Conservation (phyloP, 1,140 invertebrate genomes). For the Gyrodactylus salaris region DNA sequence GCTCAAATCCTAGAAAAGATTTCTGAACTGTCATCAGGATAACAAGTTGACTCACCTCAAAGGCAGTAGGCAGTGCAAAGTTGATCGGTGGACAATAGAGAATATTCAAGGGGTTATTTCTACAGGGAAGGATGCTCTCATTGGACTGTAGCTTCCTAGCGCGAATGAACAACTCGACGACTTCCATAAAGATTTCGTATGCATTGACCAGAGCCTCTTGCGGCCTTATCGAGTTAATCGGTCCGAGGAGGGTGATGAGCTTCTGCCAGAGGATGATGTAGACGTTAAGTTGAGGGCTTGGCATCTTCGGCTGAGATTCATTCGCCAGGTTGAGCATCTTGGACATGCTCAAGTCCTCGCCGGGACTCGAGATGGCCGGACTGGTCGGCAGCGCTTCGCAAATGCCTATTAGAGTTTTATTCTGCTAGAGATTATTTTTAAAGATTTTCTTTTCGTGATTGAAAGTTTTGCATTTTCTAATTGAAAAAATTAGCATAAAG, state of each 20-base stretch:
- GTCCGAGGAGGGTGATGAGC: background rate
- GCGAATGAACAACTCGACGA: background rate
- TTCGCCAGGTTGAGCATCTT: background rate
- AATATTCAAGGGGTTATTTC: background rate
- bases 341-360: background rate
- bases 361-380: background rate
- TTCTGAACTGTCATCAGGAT: too few species aligned
- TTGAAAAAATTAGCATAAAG: too few species aligned
- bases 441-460: too few species aligned
- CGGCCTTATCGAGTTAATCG: background rate
- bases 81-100: background rate
- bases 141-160: background rate
- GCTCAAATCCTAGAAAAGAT: too few species aligned
- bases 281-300: background rate
- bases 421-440: too few species aligned
- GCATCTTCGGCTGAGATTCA: background rate
- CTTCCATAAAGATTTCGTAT: background rate
- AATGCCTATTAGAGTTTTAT: too few species aligned
- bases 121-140: background rate
- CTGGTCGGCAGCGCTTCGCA: background rate
- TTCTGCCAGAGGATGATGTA: background rate
- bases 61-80: background rate
- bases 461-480: too few species aligned
- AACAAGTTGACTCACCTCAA: background rate
- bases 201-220: background rate